phyloP scores from a whole-genome alignment of 2,888 invertebrate species.

The Sarcophaga subvicina region DNA sequence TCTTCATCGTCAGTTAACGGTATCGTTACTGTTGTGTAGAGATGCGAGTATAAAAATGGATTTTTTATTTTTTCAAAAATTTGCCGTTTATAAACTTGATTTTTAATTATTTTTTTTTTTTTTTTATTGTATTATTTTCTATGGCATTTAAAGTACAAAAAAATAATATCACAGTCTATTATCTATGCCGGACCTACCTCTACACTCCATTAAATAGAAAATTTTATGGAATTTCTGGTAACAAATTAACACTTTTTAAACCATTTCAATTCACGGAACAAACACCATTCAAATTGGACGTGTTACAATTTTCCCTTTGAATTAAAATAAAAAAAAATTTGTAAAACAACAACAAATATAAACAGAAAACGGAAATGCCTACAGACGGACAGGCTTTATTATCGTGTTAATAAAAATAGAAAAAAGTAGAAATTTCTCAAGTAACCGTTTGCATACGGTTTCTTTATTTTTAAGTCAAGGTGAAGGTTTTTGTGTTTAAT shows the following conservation, averaged over 20 bases:
- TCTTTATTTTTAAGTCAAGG: constrained; percentile 55
- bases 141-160: constrained; percentile 12
- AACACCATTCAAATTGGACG: background rate
- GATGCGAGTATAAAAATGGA: background rate
- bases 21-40: background rate
- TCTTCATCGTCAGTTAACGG: background rate
- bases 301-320: constrained; percentile 29
- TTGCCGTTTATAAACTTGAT: constrained; percentile 46
- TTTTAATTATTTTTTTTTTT: constrained; percentile 30
- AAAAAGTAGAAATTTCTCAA: too few relatives aligned
- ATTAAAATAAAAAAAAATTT: constrained; percentile 17
- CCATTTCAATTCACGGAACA: constrained; percentile 43
- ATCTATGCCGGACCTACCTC: constrained; percentile 41
- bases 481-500: constrained; percentile 51
- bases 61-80: background rate
- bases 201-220: background rate
- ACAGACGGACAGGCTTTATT: constrained; percentile 22
- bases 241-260: constrained; percentile 28
- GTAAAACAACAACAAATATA: background rate
- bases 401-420: constrained; percentile 19
- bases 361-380: constrained; percentile 62
- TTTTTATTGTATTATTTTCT: background rate
- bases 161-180: constrained; percentile 21
- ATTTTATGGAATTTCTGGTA: constrained; percentile 23
- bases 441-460: background rate